A percentile compares a stretch with the other conserved stretches of the same genome.
Conservation (phyloP, 1,140 invertebrate species). For the Manduca sexta region DNA sequence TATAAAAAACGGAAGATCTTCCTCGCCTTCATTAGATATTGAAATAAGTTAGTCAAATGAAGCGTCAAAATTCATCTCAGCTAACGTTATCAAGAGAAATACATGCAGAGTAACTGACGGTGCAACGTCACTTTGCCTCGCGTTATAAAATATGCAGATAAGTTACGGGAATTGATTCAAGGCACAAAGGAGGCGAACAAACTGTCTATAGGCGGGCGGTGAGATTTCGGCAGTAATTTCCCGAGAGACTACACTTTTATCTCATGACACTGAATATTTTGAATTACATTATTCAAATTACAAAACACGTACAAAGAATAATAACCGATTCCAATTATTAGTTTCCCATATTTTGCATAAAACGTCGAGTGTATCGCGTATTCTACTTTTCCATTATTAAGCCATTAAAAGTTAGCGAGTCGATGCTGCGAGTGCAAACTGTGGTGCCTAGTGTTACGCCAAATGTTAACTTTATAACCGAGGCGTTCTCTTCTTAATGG, state of each 20-base stretch:
- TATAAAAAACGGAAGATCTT: too few relatives aligned
- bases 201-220: slow-evolving; percentile 49
- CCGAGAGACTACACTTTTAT: slow-evolving; percentile 60
- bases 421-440: slow-evolving; percentile 7
- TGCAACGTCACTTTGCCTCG: slow-evolving; percentile 50
- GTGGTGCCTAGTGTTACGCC: slow-evolving; percentile 1
- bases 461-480: slow-evolving; percentile 2
- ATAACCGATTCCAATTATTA: too few relatives aligned
- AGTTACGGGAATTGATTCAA: slow-evolving; percentile 69
- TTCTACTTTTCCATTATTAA: slow-evolving; percentile 17
- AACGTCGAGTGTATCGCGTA: not conserved
- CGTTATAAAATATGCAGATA: slow-evolving; percentile 71
- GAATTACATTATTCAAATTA: slow-evolving; percentile 27
- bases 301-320: not conserved
- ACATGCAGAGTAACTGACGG: slow-evolving; percentile 15
- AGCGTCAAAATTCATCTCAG: too few relatives aligned
- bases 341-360: not conserved
- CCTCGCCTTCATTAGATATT: too few relatives aligned
- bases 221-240: slow-evolving; percentile 70
- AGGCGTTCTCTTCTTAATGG: slow-evolving; percentile 3
- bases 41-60: too few relatives aligned
- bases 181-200: slow-evolving; percentile 55
- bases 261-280: slow-evolving; percentile 56
- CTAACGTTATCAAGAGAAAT: too few relatives aligned
- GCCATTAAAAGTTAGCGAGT: slow-evolving; percentile 25